phyloP scores from a whole-genome alignment of 2,113 vertebrate species.

The Labeo rohita region DNA sequence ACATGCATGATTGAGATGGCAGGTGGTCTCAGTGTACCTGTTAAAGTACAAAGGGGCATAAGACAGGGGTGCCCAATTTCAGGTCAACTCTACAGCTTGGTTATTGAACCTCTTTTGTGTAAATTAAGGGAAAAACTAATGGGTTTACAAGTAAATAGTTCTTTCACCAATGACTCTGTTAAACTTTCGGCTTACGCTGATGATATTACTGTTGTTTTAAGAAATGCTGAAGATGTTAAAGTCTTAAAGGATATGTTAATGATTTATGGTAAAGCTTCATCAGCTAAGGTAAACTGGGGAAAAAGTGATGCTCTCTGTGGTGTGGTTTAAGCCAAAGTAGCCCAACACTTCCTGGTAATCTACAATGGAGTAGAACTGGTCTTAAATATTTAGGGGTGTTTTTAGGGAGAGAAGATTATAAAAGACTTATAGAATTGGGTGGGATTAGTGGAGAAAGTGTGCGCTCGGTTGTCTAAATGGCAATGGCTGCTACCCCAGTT shows the following conservation, averaged over 20 bases:
- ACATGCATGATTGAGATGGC: too few species aligned
- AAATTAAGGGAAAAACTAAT: neutral
- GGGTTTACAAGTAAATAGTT: neutral
- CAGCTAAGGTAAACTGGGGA: neutral
- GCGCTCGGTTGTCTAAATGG: too few species aligned
- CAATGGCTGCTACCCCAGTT: too few species aligned
- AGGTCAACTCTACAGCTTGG: too few species aligned
- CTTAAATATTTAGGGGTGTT: too few species aligned
- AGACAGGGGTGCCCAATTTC: too few species aligned
- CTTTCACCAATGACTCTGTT: neutral
- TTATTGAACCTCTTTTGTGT: neutral
- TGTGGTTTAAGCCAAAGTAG: neutral
- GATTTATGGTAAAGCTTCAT: neutral
- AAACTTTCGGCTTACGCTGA: neutral
- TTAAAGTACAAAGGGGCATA: too few species aligned
- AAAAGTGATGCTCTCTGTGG: neutral
- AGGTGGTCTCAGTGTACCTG: too few species aligned
- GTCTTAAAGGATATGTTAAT: neutral
- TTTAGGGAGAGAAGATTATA: too few species aligned
- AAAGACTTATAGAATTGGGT: too few species aligned
- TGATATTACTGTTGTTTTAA: slow-evolving; percentile 1
- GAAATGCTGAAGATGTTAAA: neutral
- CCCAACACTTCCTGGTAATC: neutral
- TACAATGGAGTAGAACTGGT: too few species aligned
- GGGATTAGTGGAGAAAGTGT: too few species aligned